These are phyloP conservation scores for Netelia inedita DNA, from an alignment of 2,888 invertebrate species.

Conservation along the genomic window DNA sequence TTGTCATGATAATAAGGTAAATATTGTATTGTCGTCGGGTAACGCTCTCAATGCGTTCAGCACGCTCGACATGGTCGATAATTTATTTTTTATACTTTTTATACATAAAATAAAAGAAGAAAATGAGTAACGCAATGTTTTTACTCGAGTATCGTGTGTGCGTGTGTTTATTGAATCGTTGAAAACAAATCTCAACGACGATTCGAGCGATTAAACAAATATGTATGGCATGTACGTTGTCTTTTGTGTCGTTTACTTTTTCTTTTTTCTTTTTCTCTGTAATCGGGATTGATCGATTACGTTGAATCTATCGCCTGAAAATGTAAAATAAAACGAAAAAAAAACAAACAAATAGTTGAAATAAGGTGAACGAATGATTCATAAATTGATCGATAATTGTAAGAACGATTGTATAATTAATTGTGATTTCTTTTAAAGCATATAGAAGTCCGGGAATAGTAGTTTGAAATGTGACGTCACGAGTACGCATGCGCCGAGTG, in stretches of 20 bases:
- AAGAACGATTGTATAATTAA: too few species aligned
- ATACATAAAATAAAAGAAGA: conserved; percentile 61
- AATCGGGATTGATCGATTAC: neutral
- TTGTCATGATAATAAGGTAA: conserved; percentile 48
- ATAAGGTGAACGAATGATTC: neutral
- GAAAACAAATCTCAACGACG: conserved; percentile 35
- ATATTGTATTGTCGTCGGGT: conserved; percentile 37
- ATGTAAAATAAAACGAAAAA: neutral
- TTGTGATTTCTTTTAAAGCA: too few species aligned
- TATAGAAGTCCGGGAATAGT: neutral
- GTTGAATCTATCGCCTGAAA: neutral
- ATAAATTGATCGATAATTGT: neutral
- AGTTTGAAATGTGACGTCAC: conserved; percentile 33
- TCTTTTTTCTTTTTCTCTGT: neutral
- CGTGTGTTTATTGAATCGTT: conserved; percentile 29
- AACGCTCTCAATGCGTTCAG: conserved; percentile 16
- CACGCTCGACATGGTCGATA: conserved; percentile 54
- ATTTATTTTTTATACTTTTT: conserved; percentile 73
- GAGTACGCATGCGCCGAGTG: conserved; percentile 19
- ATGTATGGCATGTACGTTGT: neutral
- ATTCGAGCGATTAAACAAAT: conserved; percentile 20
- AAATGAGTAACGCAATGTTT: conserved; percentile 19
- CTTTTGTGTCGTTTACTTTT: neutral
- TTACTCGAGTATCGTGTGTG: conserved; percentile 30
- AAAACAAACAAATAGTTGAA: neutral